These are phyloP conservation scores for Pipistrellus nathusii DNA, from an alignment of 2,797 vertebrate species.

Conservation along the genomic window DNA sequence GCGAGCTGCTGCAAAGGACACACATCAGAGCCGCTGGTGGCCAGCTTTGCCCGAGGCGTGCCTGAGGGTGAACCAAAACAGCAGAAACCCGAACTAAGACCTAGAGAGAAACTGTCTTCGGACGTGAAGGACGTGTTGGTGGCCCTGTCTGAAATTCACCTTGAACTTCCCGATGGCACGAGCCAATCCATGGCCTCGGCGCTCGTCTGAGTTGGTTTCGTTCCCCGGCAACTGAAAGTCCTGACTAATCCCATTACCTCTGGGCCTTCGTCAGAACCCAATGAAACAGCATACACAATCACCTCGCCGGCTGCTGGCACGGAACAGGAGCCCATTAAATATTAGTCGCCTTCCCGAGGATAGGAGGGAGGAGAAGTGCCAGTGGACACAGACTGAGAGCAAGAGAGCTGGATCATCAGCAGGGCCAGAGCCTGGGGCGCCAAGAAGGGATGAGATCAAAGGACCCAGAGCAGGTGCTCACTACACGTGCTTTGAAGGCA, in stretches of 20 bases:
- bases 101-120: background rate
- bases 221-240: constrained; percentile 6
- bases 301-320: constrained; percentile 50
- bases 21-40: background rate
- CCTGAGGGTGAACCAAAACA: background rate
- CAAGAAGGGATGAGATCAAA: constrained; percentile 43
- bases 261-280: constrained; percentile 54
- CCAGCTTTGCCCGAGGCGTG: background rate
- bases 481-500: background rate
- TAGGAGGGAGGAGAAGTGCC: constrained; percentile 57
- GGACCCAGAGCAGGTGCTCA: background rate
- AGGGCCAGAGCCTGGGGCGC: background rate
- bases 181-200: background rate
- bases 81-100: constrained; percentile 13
- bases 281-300: constrained; percentile 73
- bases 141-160: background rate
- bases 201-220: constrained; percentile 20
- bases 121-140: background rate
- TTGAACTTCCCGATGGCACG: background rate
- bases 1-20: background rate
- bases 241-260: constrained; percentile 26
- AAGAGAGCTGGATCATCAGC: constrained; percentile 30
- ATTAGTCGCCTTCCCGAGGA: constrained; percentile 76
- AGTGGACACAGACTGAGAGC: constrained; percentile 26
- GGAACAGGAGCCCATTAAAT: constrained; percentile 72